Evolutionary conservation across 1,140 invertebrate genomes (phyloP).

Genomic region (Zaprionus davidi): DNA sequence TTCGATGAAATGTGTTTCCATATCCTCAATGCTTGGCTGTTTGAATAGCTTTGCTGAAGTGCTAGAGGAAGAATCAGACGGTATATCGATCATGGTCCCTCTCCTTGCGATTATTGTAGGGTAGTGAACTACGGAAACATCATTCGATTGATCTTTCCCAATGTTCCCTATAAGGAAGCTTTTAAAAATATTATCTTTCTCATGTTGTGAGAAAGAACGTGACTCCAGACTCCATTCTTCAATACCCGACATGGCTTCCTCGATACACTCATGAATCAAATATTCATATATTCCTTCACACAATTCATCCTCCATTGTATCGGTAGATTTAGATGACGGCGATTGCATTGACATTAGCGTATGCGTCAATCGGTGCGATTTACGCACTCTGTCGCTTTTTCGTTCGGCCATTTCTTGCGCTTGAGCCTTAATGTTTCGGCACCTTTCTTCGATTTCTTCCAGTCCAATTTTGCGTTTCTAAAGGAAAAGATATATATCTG

Average conservation of each 20-base stretch:
- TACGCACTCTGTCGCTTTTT: not conserved
- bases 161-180: too few relatives aligned
- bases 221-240: not conserved
- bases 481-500: not conserved
- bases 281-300: not conserved
- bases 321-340: too few relatives aligned
- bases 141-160: too few relatives aligned
- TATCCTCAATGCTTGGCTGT: not conserved
- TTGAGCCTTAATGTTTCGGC: not conserved
- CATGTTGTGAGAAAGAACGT: not conserved
- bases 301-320: not conserved
- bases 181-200: too few relatives aligned
- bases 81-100: too few relatives aligned
- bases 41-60: fast-evolving
- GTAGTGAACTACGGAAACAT: too few relatives aligned
- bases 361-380: too few relatives aligned
- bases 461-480: constrained; percentile 60
- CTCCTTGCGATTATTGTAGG: too few relatives aligned
- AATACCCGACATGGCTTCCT: not conserved
- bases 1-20: constrained; percentile 74
- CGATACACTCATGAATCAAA: not conserved
- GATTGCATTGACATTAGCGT: not conserved
- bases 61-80: not conserved
- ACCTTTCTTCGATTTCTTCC: constrained; percentile 37
- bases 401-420: not conserved